phyloP scores from a whole-genome alignment of 1,140 invertebrate species.

The Heliconius hewitsoni region DNA sequence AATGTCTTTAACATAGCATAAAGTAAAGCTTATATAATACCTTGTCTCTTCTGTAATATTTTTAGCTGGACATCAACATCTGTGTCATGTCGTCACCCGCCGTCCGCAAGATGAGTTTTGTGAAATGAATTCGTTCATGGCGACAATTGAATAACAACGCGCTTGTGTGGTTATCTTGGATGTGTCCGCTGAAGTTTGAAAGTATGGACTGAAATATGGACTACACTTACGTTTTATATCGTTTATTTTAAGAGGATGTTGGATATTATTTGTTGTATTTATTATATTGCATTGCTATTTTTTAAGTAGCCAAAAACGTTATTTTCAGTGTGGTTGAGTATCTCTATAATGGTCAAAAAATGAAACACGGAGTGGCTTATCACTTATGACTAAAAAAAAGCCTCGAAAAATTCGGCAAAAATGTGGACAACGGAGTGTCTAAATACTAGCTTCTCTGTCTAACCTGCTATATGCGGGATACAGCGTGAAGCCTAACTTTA shows the following conservation, averaged over 20 bases:
- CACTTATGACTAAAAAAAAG: too few species aligned
- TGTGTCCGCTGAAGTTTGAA: constrained; percentile 46
- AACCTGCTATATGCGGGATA: too few species aligned
- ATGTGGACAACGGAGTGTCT: too few species aligned
- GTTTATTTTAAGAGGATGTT: neutral
- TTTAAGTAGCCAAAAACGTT: too few species aligned
- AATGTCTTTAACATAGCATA: too few species aligned
- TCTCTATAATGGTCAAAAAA: neutral
- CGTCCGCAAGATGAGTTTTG: constrained; percentile 76
- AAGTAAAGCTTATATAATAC: too few species aligned
- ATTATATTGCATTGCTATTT: too few species aligned
- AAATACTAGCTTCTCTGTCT: too few species aligned
- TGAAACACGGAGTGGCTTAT: too few species aligned
- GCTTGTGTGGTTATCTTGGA: constrained; percentile 57
- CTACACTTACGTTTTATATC: constrained; percentile 2
- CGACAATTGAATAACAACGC: constrained; percentile 69
- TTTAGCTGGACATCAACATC: constrained; percentile 28
- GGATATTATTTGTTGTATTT: neutral
- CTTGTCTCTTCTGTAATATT: neutral
- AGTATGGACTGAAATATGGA: constrained; percentile 41
- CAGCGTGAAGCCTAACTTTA: too few species aligned
- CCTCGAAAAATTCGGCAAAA: too few species aligned
- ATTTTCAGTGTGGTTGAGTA: neutral
- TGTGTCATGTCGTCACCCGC: constrained; percentile 53
- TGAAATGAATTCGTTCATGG: constrained; percentile 75